These are phyloP conservation scores for Macquaria ambigua DNA, from an alignment of 2,113 vertebrate species.

Conservation along the genomic window DNA sequence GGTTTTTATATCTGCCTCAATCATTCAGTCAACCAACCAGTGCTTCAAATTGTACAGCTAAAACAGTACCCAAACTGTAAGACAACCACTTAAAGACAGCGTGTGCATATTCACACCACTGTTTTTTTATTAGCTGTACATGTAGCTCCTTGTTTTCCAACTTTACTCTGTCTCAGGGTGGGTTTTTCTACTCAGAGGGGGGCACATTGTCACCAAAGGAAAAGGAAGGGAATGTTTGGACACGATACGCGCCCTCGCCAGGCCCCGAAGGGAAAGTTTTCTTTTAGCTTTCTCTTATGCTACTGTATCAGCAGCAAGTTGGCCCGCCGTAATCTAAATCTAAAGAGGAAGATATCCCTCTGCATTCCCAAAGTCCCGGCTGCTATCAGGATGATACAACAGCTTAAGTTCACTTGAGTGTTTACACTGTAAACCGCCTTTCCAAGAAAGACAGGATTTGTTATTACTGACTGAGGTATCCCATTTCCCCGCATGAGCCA, in stretches of 20 bases:
- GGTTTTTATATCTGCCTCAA: not conserved
- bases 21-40: not conserved
- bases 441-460: conserved; percentile 72
- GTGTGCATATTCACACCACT: not conserved
- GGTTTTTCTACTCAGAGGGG: conserved; percentile 38
- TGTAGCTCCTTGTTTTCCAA: not conserved
- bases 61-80: not conserved
- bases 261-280: not conserved
- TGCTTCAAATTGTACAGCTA: not conserved
- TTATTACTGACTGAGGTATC: conserved; percentile 43
- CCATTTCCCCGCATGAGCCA: conserved; percentile 49
- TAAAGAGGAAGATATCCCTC: conserved; percentile 25
- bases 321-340: conserved; percentile 40
- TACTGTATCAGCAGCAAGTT: conserved; percentile 11
- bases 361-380: conserved; percentile 19
- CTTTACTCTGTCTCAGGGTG: not conserved
- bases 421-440: conserved; percentile 69
- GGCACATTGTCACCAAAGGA: conserved; percentile 51
- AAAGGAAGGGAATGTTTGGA: conserved; percentile 49
- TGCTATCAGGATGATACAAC: conserved; percentile 38
- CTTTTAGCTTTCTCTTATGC: conserved; percentile 12
- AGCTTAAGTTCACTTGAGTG: conserved; percentile 62
- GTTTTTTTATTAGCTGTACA: conserved; percentile 1
- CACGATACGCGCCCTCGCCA: not conserved
- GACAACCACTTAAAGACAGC: not conserved